A percentile compares a stretch with the other conserved stretches of the same genome.
phyloP scores from a whole-genome alignment of 1,140 invertebrate genomes.

The Melipona quadrifasciata region DNA sequence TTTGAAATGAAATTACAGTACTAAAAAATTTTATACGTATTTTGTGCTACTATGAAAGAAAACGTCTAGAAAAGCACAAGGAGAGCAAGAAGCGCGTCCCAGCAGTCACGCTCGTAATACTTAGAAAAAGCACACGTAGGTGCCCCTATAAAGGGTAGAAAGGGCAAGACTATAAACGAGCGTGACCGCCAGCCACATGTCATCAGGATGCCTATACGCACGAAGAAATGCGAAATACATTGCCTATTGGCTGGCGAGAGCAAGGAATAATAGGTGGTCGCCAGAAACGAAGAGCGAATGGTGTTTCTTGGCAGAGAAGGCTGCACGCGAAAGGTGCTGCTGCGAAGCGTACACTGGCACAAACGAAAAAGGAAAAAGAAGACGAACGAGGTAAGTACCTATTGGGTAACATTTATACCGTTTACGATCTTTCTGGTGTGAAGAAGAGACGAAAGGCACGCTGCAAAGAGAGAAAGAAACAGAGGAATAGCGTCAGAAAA shows the following conservation, averaged over 20 bases:
- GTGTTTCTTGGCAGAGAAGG: constrained; percentile 5
- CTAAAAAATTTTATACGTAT: neutral
- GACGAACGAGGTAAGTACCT: constrained; percentile 28
- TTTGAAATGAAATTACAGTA: neutral
- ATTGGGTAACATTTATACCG: constrained; percentile 58
- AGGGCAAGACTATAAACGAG: constrained; percentile 36
- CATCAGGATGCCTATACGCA: constrained; percentile 44
- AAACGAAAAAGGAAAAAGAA: constrained; percentile 18
- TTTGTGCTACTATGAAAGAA: too few relatives aligned
- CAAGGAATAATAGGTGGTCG: constrained; percentile 54
- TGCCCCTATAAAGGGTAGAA: neutral
- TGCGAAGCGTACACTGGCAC: neutral
- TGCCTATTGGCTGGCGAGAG: constrained; percentile 22
- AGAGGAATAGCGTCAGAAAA: constrained; percentile 1
- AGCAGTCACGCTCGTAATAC: neutral
- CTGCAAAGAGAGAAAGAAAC: neutral
- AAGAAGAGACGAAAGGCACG: constrained; percentile 26
- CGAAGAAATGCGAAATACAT: constrained; percentile 46
- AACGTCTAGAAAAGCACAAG: neutral
- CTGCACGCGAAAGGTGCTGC: constrained; percentile 31
- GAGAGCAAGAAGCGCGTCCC: neutral
- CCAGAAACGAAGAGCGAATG: constrained; percentile 41
- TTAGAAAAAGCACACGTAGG: neutral
- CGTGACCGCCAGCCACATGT: constrained; percentile 57
- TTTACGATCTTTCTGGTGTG: constrained; percentile 56